Conservation (phyloP, 2,888 invertebrate species). For the Lissocephala sabroskyi region DNA sequence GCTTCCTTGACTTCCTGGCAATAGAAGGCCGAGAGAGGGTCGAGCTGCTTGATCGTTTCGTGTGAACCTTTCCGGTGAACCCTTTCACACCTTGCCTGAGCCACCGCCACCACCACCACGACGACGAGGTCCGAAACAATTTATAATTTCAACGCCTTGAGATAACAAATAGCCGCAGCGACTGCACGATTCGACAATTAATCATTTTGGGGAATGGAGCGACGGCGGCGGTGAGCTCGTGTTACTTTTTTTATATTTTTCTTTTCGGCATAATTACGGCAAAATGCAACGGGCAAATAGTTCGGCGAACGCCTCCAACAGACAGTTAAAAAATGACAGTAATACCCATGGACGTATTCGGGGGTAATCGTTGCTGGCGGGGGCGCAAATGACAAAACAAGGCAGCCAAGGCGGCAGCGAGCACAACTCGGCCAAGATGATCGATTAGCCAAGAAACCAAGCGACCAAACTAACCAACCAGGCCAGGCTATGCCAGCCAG, state of each 20-base stretch:
- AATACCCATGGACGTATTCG: constrained; percentile 5
- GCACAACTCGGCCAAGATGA: constrained; percentile 45
- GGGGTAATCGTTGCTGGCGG: too few relatives aligned
- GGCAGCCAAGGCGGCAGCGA: background rate
- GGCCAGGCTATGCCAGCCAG: too few relatives aligned
- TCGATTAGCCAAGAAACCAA: constrained; percentile 46
- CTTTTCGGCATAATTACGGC: constrained; percentile 57
- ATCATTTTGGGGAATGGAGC: constrained; percentile 22
- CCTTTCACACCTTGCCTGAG: constrained; percentile 59
- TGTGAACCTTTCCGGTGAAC: constrained; percentile 51
- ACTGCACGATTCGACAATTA: constrained; percentile 60
- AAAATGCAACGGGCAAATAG: constrained; percentile 47
- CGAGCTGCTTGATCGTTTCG: constrained; percentile 29
- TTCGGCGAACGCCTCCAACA: constrained; percentile 23
- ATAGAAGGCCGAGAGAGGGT: too few relatives aligned
- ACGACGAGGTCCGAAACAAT: constrained; percentile 53
- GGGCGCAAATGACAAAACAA: constrained; percentile 4
- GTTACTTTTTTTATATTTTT: too few relatives aligned
- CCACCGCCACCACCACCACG: too few relatives aligned
- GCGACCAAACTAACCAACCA: too few relatives aligned
- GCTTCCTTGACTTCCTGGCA: too few relatives aligned
- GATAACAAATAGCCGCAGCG: constrained; percentile 57
- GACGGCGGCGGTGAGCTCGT: constrained; percentile 18
- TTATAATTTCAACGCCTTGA: constrained; percentile 62
- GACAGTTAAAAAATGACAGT: constrained; percentile 52